Base-by-base conservation (phyloP, 1,140 invertebrate species). In the Drosophila saltans region DNA sequence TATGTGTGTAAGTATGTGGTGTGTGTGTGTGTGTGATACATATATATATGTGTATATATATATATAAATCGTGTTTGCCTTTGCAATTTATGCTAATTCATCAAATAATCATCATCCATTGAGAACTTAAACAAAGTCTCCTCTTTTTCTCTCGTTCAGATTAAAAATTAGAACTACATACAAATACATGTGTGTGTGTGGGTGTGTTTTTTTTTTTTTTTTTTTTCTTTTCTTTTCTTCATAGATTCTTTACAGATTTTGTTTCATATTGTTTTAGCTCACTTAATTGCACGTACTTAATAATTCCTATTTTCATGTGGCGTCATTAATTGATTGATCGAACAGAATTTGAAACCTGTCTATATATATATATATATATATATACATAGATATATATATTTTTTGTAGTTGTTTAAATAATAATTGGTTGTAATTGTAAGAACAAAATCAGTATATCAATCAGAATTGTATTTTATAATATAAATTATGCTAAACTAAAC, bases 401-500 rank as follows among this genome's bases (percentile, higher is more conserved):
- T 40, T 3, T 33, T 59, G 0, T 16, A 16, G 16, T 16, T 21
- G 30, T 55, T 67, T 9, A 52, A 52, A 52, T 52, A 52, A 52
- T 52, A 52, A 52, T 39, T 60, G 39, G 55, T 66, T 11, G 10
- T 26, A 11, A 40, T 56, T 21, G 24, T 30, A 28, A 36, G 30
- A 24, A 16, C 9, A 30, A 43, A 64, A 43, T 75, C 57, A 41
- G 52, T 75, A 58, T 24, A 41, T 60, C 60, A 26, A 41, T 43
- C 40, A 30, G 26, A 45, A 48, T 65, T 59, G 36, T 52, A 48
- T 78, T 63, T 52, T 74, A 73, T 80, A 73, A 66, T 89, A 84
- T 84, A 89, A 89, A 89, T 89, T 89, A 89, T 89, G 83, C 83
- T 88, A 88, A 78, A 73, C 83, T 89, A 78, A 75, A 80, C 57